Conservation (phyloP, 2,797 vertebrate species). For the Falco columbarius region DNA sequence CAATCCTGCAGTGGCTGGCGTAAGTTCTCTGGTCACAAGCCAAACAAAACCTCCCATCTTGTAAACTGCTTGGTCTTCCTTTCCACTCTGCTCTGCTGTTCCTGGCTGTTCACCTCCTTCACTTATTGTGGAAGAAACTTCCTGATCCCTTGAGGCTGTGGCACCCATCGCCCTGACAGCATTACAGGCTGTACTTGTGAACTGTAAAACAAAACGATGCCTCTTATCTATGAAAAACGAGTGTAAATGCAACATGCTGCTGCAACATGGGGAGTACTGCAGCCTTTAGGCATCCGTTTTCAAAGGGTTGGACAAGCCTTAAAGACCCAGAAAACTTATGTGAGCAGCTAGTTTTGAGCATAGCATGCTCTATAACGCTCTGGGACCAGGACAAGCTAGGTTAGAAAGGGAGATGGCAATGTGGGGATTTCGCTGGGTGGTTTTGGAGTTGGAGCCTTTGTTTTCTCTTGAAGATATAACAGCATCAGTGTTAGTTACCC, state of each 20-base stretch:
- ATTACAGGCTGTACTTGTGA: neutral
- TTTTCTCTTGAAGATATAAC: neutral
- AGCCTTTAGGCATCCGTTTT: neutral
- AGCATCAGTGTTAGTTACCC: neutral
- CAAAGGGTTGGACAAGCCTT: neutral
- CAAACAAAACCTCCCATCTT: neutral
- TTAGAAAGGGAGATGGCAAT: neutral
- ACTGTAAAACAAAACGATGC: neutral
- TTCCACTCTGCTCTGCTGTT: neutral
- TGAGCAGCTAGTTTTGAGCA: neutral
- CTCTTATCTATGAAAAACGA: neutral
- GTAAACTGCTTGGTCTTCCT: neutral
- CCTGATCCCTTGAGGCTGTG: neutral
- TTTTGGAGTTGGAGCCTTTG: neutral
- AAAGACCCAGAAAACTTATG: neutral
- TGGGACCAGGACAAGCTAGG: neutral
- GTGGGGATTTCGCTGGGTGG: neutral
- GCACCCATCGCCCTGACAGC: neutral
- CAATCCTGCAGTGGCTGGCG: fast-evolving
- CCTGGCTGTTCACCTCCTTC: neutral
- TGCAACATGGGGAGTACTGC: neutral
- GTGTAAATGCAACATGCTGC: neutral
- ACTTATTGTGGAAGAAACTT: neutral
- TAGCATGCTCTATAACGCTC: fast-evolving
- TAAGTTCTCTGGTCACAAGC: neutral